Conservation (phyloP, 2,888 invertebrate species). For the Sepioteuthis lessoniana region DNA sequence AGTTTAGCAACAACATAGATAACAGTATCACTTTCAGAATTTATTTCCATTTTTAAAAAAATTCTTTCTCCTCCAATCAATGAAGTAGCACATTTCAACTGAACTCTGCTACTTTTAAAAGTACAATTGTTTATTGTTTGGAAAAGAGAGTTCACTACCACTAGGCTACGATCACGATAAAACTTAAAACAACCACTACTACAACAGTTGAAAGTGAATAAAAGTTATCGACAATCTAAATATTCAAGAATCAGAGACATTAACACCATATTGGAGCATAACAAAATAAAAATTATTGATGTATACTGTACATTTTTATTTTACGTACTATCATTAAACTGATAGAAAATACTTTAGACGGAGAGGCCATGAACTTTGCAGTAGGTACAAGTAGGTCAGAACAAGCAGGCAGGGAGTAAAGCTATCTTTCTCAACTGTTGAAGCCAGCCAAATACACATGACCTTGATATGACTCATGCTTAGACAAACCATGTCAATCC, state of each 20-base stretch:
- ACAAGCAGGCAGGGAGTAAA: slow-evolving; percentile 36
- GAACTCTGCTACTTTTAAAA: neutral
- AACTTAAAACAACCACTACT: neutral
- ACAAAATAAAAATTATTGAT: neutral
- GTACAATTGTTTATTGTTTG: neutral
- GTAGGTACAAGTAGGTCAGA: slow-evolving; percentile 49
- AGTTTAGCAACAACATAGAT: no score
- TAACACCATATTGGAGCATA: neutral
- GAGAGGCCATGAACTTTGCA: slow-evolving; percentile 47
- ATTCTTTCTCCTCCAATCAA: no score
- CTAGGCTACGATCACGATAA: neutral
- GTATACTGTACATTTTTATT: neutral
- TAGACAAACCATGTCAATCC: slow-evolving; percentile 49
- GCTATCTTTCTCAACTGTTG: slow-evolving; percentile 44
- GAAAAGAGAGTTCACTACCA: neutral
- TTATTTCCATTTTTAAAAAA: no score
- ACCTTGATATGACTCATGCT: slow-evolving; percentile 48
- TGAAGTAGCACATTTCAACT: neutral
- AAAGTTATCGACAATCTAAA: neutral
- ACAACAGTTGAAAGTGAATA: neutral
- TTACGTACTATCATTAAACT: neutral
- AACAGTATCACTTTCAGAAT: neutral
- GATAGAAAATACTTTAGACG: neutral
- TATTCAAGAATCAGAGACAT: neutral
- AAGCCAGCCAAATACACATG: slow-evolving; percentile 41